Conservation (phyloP, 2,113 vertebrate genomes). For the Odocoileus virginianus region DNA sequence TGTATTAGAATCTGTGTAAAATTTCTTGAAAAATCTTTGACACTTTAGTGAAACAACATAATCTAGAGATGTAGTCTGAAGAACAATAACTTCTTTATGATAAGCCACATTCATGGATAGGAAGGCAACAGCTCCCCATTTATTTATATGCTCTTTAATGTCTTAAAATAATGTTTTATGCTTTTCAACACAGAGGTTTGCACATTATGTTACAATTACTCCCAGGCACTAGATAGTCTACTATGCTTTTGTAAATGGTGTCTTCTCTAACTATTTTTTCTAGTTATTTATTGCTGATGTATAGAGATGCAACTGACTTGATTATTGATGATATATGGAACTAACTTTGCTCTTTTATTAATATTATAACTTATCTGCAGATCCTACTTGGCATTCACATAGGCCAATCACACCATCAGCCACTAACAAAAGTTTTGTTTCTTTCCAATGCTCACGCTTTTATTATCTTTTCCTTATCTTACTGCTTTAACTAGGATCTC, state of each 20-base stretch:
- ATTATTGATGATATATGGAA: not conserved
- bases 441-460: not conserved
- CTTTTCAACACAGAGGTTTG: not conserved
- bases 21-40: not conserved
- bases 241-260: not conserved
- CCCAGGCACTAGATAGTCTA: not conserved
- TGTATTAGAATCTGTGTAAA: not conserved
- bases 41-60: not conserved
- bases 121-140: not conserved
- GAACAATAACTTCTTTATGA: not conserved
- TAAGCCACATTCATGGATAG: not conserved
- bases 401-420: not conserved
- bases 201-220: not conserved
- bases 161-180: conserved; percentile 11
- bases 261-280: not conserved
- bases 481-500: not conserved
- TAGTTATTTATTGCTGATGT: not conserved
- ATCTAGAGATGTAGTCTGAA: not conserved
- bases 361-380: not conserved
- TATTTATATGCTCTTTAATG: not conserved
- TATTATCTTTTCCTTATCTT: not conserved
- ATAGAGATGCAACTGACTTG: not conserved
- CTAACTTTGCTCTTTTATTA: not conserved
- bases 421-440: not conserved
- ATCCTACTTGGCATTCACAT: not conserved